A percentile compares a stretch with the other conserved stretches of the same genome.
phyloP scores from a whole-genome alignment of 2,888 invertebrate species.

The Drosophila robusta region DNA sequence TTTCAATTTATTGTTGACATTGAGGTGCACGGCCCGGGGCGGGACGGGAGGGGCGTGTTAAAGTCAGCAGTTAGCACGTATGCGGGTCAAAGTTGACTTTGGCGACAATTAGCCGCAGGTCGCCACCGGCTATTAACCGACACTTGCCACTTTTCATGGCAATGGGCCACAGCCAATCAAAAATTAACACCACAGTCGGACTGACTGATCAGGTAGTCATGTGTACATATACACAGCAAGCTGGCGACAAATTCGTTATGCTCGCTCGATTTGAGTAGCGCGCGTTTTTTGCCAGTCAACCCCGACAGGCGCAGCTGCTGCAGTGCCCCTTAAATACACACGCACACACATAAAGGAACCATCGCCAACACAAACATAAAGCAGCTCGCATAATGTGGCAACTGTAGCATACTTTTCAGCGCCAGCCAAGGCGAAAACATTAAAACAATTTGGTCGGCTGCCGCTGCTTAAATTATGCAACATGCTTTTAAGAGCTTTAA shows the following conservation, averaged over 20 bases:
- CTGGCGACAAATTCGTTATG: conserved; percentile 43
- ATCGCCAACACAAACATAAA: conserved; percentile 31
- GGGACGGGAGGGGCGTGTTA: conserved; percentile 6
- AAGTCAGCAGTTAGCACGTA: conserved; percentile 10
- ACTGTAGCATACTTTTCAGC: conserved; percentile 45
- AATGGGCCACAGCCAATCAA: conserved; percentile 7
- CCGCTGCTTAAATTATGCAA: conserved; percentile 72
- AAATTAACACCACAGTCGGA: conserved; percentile 22
- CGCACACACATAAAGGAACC: conserved; percentile 17
- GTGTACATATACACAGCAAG: neutral
- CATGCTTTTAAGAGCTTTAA: conserved; percentile 69
- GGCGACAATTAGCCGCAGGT: conserved; percentile 14
- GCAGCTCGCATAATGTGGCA: conserved; percentile 37
- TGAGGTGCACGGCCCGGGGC: neutral
- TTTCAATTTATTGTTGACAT: conserved; percentile 46
- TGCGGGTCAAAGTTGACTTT: conserved; percentile 39
- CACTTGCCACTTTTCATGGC: conserved; percentile 16
- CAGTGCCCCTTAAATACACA: conserved; percentile 10
- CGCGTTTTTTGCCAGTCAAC: neutral
- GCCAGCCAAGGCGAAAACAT: conserved; percentile 38
- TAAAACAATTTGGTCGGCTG: conserved; percentile 60
- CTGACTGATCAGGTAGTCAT: conserved; percentile 7
- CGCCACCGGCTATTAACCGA: conserved; percentile 25
- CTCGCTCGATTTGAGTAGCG: conserved; percentile 13
- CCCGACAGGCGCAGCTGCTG: conserved; percentile 29